phyloP scores from a whole-genome alignment of 2,113 vertebrate species.

The Platichthys flesus region DNA sequence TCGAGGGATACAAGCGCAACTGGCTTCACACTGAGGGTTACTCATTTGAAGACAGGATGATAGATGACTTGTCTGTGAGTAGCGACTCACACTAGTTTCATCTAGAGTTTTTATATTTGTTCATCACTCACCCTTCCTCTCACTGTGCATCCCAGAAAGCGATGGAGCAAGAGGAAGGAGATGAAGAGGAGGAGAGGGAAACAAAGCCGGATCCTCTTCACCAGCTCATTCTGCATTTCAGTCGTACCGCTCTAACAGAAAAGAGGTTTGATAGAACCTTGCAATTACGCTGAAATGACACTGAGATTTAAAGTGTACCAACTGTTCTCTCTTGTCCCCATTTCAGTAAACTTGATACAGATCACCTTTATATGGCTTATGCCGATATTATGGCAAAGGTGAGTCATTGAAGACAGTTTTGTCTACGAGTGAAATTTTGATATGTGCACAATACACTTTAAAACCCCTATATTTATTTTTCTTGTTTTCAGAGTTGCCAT shows the following conservation, averaged over 20 bases:
- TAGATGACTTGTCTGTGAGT: conserved; percentile 93
- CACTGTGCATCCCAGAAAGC: conserved; percentile 78
- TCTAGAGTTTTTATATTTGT: neutral
- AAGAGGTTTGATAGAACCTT: conserved; percentile 84
- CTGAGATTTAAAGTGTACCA: neutral
- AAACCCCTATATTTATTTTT: neutral
- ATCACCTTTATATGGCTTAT: conserved; percentile 86
- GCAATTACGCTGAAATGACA: neutral
- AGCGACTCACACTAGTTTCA: neutral
- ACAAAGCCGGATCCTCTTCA: conserved; percentile 93
- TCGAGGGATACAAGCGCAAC: conserved; percentile 89
- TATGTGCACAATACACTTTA: neutral
- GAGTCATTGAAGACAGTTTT: conserved; percentile 19
- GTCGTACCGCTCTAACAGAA: conserved; percentile 92
- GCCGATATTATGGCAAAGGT: conserved; percentile 87
- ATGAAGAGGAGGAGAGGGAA: conserved; percentile 89
- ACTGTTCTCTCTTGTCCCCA: conserved; percentile 20
- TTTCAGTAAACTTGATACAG: conserved; percentile 84
- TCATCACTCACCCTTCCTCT: conserved; percentile 2
- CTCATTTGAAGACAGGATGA: conserved; percentile 95
- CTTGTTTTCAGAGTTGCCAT: conserved; percentile 87
- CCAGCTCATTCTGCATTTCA: conserved; percentile 95
- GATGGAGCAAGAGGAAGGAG: conserved; percentile 86
- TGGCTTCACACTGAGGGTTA: conserved; percentile 91
- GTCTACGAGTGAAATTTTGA: neutral